phyloP scores from a whole-genome alignment of 1,140 invertebrate genomes.

The Cryptotermes secundus region DNA sequence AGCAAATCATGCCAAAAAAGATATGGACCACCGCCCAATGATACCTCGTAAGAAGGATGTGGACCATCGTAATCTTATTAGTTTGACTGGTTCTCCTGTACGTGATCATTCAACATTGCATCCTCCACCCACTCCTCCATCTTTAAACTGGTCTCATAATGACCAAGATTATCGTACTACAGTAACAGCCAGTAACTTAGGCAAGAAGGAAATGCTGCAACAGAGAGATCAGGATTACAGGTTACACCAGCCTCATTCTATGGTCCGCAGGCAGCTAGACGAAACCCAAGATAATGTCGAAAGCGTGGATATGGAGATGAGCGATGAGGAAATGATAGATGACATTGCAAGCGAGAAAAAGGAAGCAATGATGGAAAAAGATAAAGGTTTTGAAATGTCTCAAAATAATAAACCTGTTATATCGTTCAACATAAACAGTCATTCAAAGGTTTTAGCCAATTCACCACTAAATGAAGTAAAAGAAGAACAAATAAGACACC shows the following conservation, averaged over 20 bases:
- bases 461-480: constrained; percentile 31
- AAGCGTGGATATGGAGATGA: constrained; percentile 71
- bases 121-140: constrained; percentile 37
- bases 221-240: constrained; percentile 31
- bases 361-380: neutral
- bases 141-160: constrained; percentile 23
- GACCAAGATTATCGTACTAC: constrained; percentile 35
- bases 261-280: constrained; percentile 15
- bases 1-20: constrained; percentile 27
- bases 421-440: constrained; percentile 32
- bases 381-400: neutral
- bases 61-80: constrained; percentile 81
- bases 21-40: constrained; percentile 38
- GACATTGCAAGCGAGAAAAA: neutral
- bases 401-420: constrained; percentile 23
- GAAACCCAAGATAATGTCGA: constrained; percentile 57
- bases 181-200: constrained; percentile 35
- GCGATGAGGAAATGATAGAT: constrained; percentile 58
- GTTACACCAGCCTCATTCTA: constrained; percentile 11
- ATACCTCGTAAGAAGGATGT: constrained; percentile 59
- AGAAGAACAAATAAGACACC: constrained; percentile 15
- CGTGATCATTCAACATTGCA: constrained; percentile 44
- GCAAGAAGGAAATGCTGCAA: constrained; percentile 38
- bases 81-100: constrained; percentile 70
- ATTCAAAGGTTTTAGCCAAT: constrained; percentile 22